phyloP scores from a whole-genome alignment of 2,888 invertebrate species.

The Rhagium mordax region DNA sequence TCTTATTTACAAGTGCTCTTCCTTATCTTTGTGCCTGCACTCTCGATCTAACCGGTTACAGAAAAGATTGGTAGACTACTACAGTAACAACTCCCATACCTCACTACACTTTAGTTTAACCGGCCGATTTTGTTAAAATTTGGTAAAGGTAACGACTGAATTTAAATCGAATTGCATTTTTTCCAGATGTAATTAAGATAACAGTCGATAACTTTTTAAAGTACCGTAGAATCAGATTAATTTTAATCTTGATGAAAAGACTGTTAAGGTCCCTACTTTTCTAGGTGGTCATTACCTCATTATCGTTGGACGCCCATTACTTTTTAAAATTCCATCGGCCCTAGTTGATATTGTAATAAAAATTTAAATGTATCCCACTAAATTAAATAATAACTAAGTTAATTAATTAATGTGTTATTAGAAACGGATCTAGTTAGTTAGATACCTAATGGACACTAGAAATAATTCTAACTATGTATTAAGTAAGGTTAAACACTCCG shows the following conservation, averaged over 20 bases:
- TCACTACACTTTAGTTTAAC: slow-evolving; percentile 15
- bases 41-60: slow-evolving; percentile 37
- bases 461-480: too few relatives aligned
- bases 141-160: neutral
- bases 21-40: slow-evolving; percentile 32
- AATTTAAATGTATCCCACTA: too few relatives aligned
- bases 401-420: too few relatives aligned
- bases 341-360: too few relatives aligned
- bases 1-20: slow-evolving; percentile 38
- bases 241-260: neutral
- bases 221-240: neutral
- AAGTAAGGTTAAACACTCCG: too few relatives aligned
- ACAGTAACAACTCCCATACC: slow-evolving; percentile 36
- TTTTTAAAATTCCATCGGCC: too few relatives aligned
- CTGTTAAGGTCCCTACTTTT: neutral
- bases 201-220: neutral
- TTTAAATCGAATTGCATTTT: neutral
- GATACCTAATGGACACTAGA: too few relatives aligned
- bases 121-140: neutral
- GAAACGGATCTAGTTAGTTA: too few relatives aligned
- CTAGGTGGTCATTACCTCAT: neutral
- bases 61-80: slow-evolving; percentile 27
- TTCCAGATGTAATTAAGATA: neutral
- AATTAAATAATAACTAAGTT: too few relatives aligned
- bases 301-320: neutral